Percentiles rank a stretch among this genome's conserved stretches.
phyloP scores from a whole-genome alignment of 2,888 invertebrate species.

The Coelopa pilipes region DNA sequence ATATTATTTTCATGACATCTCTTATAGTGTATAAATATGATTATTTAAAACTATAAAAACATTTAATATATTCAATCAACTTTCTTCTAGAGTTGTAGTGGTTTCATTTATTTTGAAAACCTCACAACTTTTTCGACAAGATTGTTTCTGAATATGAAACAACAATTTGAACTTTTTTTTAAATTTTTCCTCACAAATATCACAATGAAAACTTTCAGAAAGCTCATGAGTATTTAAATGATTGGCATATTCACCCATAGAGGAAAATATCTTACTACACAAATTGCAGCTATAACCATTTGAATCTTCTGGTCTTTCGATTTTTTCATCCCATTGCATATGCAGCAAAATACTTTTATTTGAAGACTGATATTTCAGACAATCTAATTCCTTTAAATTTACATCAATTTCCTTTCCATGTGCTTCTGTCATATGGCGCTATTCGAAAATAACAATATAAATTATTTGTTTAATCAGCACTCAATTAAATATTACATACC shows the following conservation, averaged over 20 bases:
- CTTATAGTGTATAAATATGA: too few species aligned
- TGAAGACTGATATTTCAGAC: slow-evolving; percentile 42
- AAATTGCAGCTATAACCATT: slow-evolving; percentile 40
- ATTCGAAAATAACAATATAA: background rate
- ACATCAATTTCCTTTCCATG: slow-evolving; percentile 34
- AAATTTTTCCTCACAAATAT: slow-evolving; percentile 44
- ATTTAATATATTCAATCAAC: too few species aligned
- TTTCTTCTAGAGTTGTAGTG: too few species aligned
- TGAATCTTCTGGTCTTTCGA: background rate
- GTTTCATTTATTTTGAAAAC: slow-evolving; percentile 43
- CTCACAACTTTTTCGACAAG: slow-evolving; percentile 45
- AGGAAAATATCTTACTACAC: slow-evolving; percentile 39
- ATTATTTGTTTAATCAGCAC: background rate
- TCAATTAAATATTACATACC: background rate
- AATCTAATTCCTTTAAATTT: slow-evolving; percentile 39
- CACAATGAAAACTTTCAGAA: slow-evolving; percentile 42
- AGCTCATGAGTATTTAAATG: slow-evolving; percentile 44
- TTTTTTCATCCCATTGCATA: slow-evolving; percentile 37
- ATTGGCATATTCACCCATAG: slow-evolving; percentile 38
- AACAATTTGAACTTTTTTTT: slow-evolving; percentile 45
- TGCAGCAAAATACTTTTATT: slow-evolving; percentile 42
- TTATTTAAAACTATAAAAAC: too few species aligned
- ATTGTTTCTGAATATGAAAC: slow-evolving; percentile 44
- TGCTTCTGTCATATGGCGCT: slow-evolving; percentile 44
- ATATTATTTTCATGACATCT: too few species aligned